Conservation (phyloP, 2,888 invertebrate genomes). For the Patella depressa region DNA sequence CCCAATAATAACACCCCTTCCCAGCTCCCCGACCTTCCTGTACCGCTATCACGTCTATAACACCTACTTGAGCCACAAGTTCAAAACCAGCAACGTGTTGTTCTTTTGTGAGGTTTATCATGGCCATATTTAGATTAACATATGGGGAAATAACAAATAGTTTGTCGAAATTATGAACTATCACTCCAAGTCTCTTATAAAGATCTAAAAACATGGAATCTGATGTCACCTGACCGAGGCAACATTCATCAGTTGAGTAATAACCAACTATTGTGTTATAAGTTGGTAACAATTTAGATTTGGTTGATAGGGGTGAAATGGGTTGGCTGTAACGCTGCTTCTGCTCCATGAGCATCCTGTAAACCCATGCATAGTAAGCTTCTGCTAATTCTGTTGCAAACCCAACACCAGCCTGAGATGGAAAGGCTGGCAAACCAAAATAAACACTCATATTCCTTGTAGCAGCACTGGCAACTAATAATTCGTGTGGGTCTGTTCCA, state of each 20-base stretch:
- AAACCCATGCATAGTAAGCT: slow-evolving; percentile 46
- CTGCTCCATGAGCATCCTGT: slow-evolving; percentile 48
- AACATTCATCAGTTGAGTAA: slow-evolving; percentile 39
- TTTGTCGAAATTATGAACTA: slow-evolving; percentile 29
- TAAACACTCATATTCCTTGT: slow-evolving; percentile 51
- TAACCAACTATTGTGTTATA: slow-evolving; percentile 43
- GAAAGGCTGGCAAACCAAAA: slow-evolving; percentile 53
- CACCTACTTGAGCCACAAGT: slow-evolving; percentile 32
- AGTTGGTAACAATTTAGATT: slow-evolving; percentile 1
- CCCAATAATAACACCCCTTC: slow-evolving; percentile 53
- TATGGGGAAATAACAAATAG: slow-evolving; percentile 35
- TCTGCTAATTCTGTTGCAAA: slow-evolving; percentile 29
- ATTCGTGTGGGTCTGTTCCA: slow-evolving; percentile 54
- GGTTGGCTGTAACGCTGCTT: slow-evolving; percentile 34
- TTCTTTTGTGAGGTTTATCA: slow-evolving; percentile 38
- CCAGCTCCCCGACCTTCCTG: slow-evolving; percentile 59
- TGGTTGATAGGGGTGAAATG: neutral
- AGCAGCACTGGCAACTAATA: slow-evolving; percentile 48
- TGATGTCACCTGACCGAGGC: slow-evolving; percentile 26
- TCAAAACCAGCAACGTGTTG: slow-evolving; percentile 47
- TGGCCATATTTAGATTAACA: slow-evolving; percentile 33
- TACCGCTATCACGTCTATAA: slow-evolving; percentile 52
- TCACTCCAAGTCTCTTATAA: slow-evolving; percentile 29
- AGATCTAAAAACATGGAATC: slow-evolving; percentile 22
- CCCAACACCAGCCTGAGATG: slow-evolving; percentile 17